Evolutionary conservation across 1,140 invertebrate genomes (phyloP), one percentile per base, ranked within the genome.

Genomic region (Araneus ventricosus): DNA sequence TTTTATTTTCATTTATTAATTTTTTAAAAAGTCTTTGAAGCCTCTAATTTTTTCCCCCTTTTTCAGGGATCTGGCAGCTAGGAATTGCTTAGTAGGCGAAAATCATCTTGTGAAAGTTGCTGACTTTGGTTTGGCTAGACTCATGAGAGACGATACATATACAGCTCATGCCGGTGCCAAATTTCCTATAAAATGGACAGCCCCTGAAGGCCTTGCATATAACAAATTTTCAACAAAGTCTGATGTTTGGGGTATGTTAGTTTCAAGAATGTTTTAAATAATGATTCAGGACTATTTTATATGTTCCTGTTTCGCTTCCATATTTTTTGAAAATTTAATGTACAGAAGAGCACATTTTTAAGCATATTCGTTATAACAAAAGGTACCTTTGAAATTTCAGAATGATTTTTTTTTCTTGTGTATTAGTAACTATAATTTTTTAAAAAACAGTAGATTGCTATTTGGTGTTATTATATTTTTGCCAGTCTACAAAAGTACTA

Each of bases 181-280:
- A 96, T 99, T 99, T 96, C 99, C 99, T 57, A 99, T 99, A 95
- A 99, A 99, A 96, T 99, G 99, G 99, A 99, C 99, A 3, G 99
- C 99, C 57, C 99, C 99, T 3, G 99, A 99, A 96, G 99, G 99
- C 67, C 96, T 99, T 94, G 99, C 99, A 5, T 99, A 99, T 95
- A 99, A 99, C 96, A 99, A 99, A 95, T 99, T 99, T 96, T 99
- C 98, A 94, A 99, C 99, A 41, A 99, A 99, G 95, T 96, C 96
- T 24, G 96, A 97, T 94, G 96, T 97, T 41, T 96, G 96, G 96
- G 98, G 98, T 63, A 86, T 30, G 88, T 67, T 93, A 52, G 5
- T 52, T 87, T 45, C 30, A 14, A 52, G 8, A 17, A 52, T 52
- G 3, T 52, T 17, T 52, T 52, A 14, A 52, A 52, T 52, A 30